Conservation (phyloP, 2,797 vertebrate genomes). For the Pipistrellus pipistrellus region DNA sequence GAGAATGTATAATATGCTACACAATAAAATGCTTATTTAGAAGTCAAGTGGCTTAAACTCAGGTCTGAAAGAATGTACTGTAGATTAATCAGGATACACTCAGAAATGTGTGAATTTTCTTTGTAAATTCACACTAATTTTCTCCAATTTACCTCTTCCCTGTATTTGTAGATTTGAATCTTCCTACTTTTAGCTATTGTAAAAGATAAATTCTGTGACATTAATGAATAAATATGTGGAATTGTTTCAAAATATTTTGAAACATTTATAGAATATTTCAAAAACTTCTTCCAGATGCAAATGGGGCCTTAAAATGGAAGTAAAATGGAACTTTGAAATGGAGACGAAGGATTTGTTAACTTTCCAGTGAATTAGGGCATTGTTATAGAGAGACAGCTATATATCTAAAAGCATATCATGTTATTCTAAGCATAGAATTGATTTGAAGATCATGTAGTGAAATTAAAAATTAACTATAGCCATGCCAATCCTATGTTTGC, state of each 20-base stretch:
- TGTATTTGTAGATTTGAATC: neutral
- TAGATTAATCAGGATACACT: neutral
- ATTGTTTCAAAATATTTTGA: neutral
- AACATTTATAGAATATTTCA: neutral
- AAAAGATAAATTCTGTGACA: neutral
- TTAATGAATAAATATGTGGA: slow-evolving; percentile 30
- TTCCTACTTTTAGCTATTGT: neutral
- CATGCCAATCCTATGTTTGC: neutral
- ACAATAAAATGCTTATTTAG: neutral
- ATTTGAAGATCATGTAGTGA: neutral
- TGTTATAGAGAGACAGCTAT: slow-evolving; percentile 1
- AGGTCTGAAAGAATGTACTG: neutral
- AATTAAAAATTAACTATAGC: neutral
- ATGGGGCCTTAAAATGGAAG: neutral
- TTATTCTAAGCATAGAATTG: neutral
- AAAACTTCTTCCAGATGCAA: slow-evolving; percentile 19
- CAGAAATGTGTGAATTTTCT: neutral
- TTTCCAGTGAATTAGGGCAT: slow-evolving; percentile 16
- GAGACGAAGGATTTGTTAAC: neutral
- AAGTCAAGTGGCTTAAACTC: slow-evolving; percentile 29
- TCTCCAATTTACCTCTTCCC: neutral
- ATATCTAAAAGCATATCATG: neutral
- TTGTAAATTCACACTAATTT: neutral
- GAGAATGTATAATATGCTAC: slow-evolving; percentile 10
- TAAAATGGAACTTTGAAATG: neutral